phyloP scores from a whole-genome alignment of 2,797 vertebrate genomes.

The Champsocephalus gunnari region DNA sequence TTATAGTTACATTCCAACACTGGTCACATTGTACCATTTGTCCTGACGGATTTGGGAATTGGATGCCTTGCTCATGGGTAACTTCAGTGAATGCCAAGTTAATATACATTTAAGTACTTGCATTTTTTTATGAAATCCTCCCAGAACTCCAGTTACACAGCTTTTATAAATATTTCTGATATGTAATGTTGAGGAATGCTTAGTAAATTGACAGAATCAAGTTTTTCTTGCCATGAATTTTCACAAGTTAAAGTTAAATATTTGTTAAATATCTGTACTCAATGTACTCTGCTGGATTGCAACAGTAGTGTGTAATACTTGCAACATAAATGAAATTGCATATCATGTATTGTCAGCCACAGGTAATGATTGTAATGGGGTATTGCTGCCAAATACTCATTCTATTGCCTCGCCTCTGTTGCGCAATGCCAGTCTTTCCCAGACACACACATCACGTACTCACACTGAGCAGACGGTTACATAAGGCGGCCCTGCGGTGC shows the following conservation, averaged over 20 bases:
- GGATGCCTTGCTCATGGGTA: not conserved
- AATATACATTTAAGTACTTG: not conserved
- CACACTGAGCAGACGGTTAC: constrained; percentile 33
- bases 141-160: not conserved
- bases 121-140: not conserved
- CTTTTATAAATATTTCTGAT: not conserved
- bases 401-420: constrained; percentile 20
- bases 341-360: constrained; percentile 1
- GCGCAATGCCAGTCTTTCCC: constrained; percentile 27
- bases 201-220: not conserved
- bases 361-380: not conserved
- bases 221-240: not conserved
- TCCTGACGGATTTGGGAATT: not conserved
- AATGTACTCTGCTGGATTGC: not conserved
- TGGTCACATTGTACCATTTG: not conserved
- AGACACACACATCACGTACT: not conserved
- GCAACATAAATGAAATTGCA: not conserved
- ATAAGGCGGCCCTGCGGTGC: constrained; percentile 61
- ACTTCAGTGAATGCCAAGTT: not conserved
- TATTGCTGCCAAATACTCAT: not conserved
- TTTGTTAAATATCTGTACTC: not conserved
- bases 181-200: not conserved
- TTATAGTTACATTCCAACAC: too few relatives aligned
- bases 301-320: not conserved
- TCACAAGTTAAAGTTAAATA: not conserved